phyloP scores from a whole-genome alignment of 2,888 invertebrate species.

The Macrosoma leucophasiata region DNA sequence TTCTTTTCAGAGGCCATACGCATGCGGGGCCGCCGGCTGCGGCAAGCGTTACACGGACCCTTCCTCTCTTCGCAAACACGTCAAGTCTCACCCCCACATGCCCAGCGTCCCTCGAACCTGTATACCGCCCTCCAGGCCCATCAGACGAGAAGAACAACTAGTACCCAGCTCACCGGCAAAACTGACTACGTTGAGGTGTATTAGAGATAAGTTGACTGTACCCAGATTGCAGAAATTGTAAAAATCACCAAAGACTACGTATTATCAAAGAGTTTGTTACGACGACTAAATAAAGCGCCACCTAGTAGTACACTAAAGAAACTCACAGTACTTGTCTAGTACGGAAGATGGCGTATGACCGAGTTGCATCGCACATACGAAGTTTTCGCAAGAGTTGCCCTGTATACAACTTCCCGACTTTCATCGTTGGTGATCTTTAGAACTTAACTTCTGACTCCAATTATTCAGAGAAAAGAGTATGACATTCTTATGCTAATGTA shows the following conservation, averaged over 20 bases:
- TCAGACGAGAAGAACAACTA: conserved; percentile 46
- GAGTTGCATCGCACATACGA: no score
- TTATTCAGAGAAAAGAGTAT: no score
- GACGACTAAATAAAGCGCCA: no score
- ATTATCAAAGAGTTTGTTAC: no score
- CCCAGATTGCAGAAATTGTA: conserved; percentile 54
- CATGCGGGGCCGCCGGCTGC: conserved; percentile 91
- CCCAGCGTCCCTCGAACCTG: conserved; percentile 55
- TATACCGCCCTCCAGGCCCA: conserved; percentile 47
- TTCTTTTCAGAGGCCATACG: conserved; percentile 88
- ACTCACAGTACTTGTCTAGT: no score
- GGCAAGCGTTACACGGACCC: conserved; percentile 96
- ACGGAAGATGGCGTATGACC: no score
- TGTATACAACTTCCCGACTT: no score
- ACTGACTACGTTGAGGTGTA: conserved; percentile 55
- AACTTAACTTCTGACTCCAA: no score
- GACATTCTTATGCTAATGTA: no score
- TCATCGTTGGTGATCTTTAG: no score
- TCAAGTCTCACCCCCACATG: conserved; percentile 84
- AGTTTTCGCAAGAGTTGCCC: no score
- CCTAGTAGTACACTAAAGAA: no score
- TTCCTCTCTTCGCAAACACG: conserved; percentile 93
- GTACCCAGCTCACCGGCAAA: conserved; percentile 67
- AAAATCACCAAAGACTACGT: neutral
- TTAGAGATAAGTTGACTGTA: conserved; percentile 60